Base-by-base conservation (phyloP, 2,113 vertebrate species). In the Tangachromis dhanisi region DNA sequence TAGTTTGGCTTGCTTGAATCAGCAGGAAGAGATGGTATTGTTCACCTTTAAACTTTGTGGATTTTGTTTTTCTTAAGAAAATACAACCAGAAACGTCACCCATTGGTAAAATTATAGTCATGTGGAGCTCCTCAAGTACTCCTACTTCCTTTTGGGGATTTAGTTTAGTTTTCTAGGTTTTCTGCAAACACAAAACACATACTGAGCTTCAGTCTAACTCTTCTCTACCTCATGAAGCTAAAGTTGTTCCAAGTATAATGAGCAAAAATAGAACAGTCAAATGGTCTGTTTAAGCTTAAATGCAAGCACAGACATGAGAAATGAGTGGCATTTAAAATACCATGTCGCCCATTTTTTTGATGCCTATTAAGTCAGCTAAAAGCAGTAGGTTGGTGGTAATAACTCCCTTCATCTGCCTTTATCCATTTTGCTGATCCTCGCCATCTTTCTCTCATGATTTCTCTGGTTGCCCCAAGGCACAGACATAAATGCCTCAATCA, bases 401-500 rank as follows among this genome's bases (percentile, higher is more conserved):
- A 57, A 61, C 14, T 63, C 24, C 14, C 42, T 53, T 7, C 80
- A 49, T 24, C 16, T 21, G 53, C 57, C 71, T 24, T 33, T 8
- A 17, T 19, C 4, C 71, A 47, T 17, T 76, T 29, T 31, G 24
- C 24, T 76, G 21, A 73, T 26, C 68, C 40, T 45, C 42, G 6
- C 42, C 71, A 76, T 19, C 31, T 12, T 68, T 81, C 83, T 76
- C 40, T 29, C 21, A 12, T 57, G 49, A 80, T 86, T 81, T 80
- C 16, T 85, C 79, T 82, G 55, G 55, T 86, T 42, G 80, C 49
- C 86, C 26, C 5, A 42, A 89, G 42, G 45, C 49, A 61, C 2
- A 47, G 29, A 40, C 81, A 84, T 88, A 86, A 90, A 91, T 85
- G 91, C 82, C 81, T 87, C 80, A 47, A 89, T 90, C 89, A 90